A percentile compares a stretch with the other conserved stretches of the same genome.
These are phyloP conservation scores for Aleiodes sp. DNA, from an alignment of 1,140 invertebrate genomes.

Conservation along the genomic window DNA sequence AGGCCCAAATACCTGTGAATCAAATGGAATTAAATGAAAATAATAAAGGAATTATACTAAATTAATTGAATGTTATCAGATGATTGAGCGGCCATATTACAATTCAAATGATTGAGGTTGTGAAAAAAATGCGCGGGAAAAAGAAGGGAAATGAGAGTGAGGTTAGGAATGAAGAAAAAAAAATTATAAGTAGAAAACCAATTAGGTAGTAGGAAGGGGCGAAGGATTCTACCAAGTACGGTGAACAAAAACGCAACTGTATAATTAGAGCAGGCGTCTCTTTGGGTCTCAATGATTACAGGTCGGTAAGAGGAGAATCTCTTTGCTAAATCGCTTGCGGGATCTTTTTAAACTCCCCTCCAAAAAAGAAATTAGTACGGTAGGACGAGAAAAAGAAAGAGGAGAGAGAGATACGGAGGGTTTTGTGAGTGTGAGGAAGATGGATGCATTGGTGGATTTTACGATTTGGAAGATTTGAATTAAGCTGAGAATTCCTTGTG, in stretches of 20 bases:
- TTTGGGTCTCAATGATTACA: slow-evolving; percentile 30
- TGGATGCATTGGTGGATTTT: too few species aligned
- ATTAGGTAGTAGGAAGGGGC: not conserved
- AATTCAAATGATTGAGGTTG: slow-evolving; percentile 2
- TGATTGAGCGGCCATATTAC: not conserved
- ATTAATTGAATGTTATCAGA: not conserved
- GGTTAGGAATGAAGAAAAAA: not conserved
- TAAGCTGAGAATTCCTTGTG: too few species aligned
- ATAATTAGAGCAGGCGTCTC: slow-evolving; percentile 58
- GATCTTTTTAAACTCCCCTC: slow-evolving; percentile 6
- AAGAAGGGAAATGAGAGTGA: not conserved
- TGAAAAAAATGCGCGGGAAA: not conserved
- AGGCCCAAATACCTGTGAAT: slow-evolving; percentile 61
- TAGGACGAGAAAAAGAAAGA: slow-evolving; percentile 31
- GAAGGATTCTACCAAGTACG: not conserved
- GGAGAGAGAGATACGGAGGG: slow-evolving; percentile 15
- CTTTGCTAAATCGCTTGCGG: slow-evolving; percentile 16
- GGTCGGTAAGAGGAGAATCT: slow-evolving; percentile 26
- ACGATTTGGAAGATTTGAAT: too few species aligned
- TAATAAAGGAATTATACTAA: not conserved
- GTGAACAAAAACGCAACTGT: slow-evolving; percentile 37
- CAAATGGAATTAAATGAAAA: slow-evolving; percentile 22
- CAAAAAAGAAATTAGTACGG: not conserved
- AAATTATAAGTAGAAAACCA: slow-evolving; percentile 12
- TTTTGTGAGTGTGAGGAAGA: too few species aligned